A percentile compares a stretch with the other conserved stretches of the same genome.
These are phyloP conservation scores for Epirrhoe tristata DNA, from an alignment of 2,888 invertebrate species.

Conservation along the genomic window DNA sequence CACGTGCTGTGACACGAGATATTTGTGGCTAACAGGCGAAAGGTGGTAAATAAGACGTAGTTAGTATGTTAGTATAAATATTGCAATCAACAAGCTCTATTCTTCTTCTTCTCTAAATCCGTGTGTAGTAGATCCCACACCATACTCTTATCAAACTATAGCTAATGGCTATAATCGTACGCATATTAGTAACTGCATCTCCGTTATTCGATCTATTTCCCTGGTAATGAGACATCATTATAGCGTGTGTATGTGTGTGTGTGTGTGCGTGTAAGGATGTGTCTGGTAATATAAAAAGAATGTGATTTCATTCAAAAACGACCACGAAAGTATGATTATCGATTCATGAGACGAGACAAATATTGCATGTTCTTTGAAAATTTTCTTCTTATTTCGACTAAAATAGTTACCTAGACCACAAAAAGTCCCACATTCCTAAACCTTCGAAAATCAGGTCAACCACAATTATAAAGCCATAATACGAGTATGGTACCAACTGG, in stretches of 20 bases:
- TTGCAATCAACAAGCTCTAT: not conserved
- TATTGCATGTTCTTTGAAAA: too few relatives aligned
- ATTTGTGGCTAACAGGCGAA: not conserved
- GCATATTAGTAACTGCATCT: conserved; percentile 28
- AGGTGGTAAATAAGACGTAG: not conserved
- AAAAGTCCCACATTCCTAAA: too few relatives aligned
- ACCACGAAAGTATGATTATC: too few relatives aligned
- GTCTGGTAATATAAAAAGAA: not conserved
- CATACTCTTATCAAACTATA: conserved; percentile 14
- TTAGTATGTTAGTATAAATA: not conserved
- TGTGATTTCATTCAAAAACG: not conserved
- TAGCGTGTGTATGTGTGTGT: not conserved
- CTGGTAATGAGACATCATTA: conserved; percentile 1
- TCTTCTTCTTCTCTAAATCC: too few relatives aligned
- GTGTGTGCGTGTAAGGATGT: not conserved
- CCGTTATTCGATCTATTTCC: conserved; percentile 13
- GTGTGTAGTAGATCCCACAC: not conserved
- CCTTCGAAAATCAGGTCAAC: conserved; percentile 27
- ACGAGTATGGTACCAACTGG: conserved; percentile 30
- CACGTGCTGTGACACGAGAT: too few relatives aligned
- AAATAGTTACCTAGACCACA: too few relatives aligned
- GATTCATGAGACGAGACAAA: too few relatives aligned
- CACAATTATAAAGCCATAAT: not conserved
- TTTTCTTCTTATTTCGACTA: too few relatives aligned
- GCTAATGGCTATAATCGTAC: conserved; percentile 27